Percentiles rank a stretch among this genome's conserved stretches.
These are phyloP conservation scores for Palythoa grandiflora DNA, from an alignment of 92 coral and sea anemone genomes.

Conservation along the genomic window DNA sequence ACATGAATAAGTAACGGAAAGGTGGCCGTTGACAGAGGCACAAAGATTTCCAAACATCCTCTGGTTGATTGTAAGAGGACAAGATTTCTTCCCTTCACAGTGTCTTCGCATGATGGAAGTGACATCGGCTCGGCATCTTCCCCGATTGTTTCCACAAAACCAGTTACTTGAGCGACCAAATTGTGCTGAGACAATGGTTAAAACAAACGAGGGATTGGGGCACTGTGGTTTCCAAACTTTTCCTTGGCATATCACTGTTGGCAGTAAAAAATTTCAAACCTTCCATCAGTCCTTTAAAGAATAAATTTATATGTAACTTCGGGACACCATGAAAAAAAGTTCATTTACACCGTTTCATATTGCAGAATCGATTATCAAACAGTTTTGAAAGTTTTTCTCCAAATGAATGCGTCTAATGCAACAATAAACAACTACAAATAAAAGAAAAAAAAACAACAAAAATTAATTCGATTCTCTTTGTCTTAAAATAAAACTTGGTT, in stretches of 20 bases:
- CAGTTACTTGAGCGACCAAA: conserved; percentile 13
- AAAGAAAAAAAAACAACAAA: too few species aligned
- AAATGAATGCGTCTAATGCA: not conserved
- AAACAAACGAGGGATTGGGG: conserved; percentile 30
- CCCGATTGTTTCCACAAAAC: not conserved
- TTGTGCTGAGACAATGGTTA: conserved; percentile 22
- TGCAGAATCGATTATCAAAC: not conserved
- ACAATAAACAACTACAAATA: too few species aligned
- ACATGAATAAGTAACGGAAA: not conserved
- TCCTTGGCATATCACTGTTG: conserved; percentile 33
- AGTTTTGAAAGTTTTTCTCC: not conserved
- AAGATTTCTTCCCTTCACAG: conserved; percentile 25
- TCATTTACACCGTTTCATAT: not conserved
- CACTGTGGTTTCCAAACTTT: not conserved
- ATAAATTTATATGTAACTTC: too few species aligned
- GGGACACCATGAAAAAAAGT: too few species aligned
- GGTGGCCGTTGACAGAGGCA: conserved; percentile 1
- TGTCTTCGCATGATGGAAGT: conserved; percentile 16
- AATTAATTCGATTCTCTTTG: too few species aligned
- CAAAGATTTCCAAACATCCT: conserved; percentile 23
- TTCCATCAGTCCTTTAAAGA: not conserved
- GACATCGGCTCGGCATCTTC: conserved; percentile 22
- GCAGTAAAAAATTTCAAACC: not conserved
- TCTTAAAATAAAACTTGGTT: too few species aligned
- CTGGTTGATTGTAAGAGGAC: conserved; percentile 3